Evolutionary conservation across 2,888 invertebrate species (phyloP).

Genomic region (Meteorus cinctellus): DNA sequence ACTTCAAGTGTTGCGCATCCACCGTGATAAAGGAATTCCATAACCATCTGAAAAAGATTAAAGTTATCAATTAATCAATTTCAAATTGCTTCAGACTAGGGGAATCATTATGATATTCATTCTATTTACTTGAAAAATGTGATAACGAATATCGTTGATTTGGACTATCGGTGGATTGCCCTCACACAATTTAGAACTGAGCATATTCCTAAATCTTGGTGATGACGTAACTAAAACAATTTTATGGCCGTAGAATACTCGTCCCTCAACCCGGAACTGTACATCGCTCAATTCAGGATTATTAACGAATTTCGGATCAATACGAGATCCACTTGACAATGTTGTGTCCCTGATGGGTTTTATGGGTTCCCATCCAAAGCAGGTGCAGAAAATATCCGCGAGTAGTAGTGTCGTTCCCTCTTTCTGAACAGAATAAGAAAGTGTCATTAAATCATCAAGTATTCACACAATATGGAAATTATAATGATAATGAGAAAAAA

Average conservation of each 20-base stretch:
- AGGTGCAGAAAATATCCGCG: constrained; percentile 92
- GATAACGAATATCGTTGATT: constrained; percentile 93
- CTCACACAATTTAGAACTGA: constrained; percentile 83
- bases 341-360: constrained; percentile 82
- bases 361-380: constrained; percentile 90
- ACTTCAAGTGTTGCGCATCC: constrained; percentile 87
- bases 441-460: background rate
- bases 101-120: background rate
- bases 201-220: constrained; percentile 88
- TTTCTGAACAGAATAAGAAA: constrained; percentile 76
- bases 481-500: constrained; percentile 18
- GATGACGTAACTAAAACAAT: constrained; percentile 94
- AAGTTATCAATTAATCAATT: constrained; percentile 25
- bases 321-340: constrained; percentile 82
- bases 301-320: constrained; percentile 95
- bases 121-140: constrained; percentile 87
- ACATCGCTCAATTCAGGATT: constrained; percentile 95
- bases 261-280: constrained; percentile 92
- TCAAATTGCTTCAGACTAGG: constrained; percentile 13
- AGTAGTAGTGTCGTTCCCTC: constrained; percentile 90
- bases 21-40: constrained; percentile 94
- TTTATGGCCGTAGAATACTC: constrained; percentile 94
- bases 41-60: constrained; percentile 80
- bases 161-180: constrained; percentile 89
- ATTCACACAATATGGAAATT: background rate